Evolutionary conservation across 2,797 vertebrate species (phyloP).

Genomic region (Pygocentrus nattereri): DNA sequence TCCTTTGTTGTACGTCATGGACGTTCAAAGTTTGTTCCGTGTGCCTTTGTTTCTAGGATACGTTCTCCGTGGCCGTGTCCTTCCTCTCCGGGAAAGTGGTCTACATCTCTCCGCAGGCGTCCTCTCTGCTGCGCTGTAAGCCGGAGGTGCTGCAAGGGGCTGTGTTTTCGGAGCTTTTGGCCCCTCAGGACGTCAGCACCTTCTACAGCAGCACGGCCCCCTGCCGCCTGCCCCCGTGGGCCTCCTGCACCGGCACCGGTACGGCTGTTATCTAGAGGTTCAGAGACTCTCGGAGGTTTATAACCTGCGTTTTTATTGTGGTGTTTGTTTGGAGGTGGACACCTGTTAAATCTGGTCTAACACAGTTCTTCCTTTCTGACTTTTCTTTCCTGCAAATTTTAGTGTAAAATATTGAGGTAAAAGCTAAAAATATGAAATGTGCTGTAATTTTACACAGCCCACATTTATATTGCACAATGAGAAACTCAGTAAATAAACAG

Average conservation of each 20-base stretch:
- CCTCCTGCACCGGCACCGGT: conserved; percentile 73
- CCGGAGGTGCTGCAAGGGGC: conserved; percentile 73
- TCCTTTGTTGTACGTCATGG: not conserved
- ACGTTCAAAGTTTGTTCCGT: not conserved
- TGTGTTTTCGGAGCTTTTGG: conserved; percentile 79
- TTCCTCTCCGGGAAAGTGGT: conserved; percentile 82
- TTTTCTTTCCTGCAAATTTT: too few relatives aligned
- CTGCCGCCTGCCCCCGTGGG: conserved; percentile 79
- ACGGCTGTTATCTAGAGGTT: conserved; percentile 14
- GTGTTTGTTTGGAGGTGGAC: too few relatives aligned
- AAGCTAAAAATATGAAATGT: too few relatives aligned
- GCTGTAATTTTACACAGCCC: too few relatives aligned
- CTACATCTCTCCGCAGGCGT: conserved; percentile 81
- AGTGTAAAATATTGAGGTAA: too few relatives aligned
- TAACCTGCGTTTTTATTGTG: too few relatives aligned
- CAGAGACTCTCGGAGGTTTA: too few relatives aligned
- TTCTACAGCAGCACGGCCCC: conserved; percentile 78
- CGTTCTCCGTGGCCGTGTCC: conserved; percentile 81
- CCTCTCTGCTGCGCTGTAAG: conserved; percentile 74
- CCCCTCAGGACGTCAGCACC: conserved; percentile 79
- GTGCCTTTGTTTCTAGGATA: conserved; percentile 69
- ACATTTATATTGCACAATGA: too few relatives aligned
- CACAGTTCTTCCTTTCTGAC: too few relatives aligned
- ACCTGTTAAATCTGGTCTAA: too few relatives aligned
- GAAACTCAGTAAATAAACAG: too few relatives aligned